Conservation (phyloP, 2,888 invertebrate species). For the Epiblema foenella region DNA sequence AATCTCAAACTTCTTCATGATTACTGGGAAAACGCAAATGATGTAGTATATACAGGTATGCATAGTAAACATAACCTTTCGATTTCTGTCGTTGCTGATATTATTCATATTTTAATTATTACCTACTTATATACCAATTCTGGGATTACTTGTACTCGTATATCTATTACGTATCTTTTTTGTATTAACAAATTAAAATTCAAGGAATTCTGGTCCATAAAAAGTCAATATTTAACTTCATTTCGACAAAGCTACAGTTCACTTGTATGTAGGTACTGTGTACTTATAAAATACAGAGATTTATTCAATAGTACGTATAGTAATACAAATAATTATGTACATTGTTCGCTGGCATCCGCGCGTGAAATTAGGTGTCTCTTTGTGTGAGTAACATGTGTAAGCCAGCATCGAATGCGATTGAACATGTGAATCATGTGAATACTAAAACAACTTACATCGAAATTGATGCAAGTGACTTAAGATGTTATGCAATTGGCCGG, state of each 20-base stretch:
- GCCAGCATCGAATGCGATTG: constrained; percentile 10
- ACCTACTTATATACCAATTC: too few relatives aligned
- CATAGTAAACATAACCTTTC: too few relatives aligned
- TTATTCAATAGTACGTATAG: constrained; percentile 33
- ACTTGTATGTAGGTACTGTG: too few relatives aligned
- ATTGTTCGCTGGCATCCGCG: constrained; percentile 38
- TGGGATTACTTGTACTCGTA: too few relatives aligned
- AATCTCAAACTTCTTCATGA: too few relatives aligned
- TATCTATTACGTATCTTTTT: too few relatives aligned
- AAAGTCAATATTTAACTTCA: constrained; percentile 3
- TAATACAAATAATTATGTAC: constrained; percentile 36
- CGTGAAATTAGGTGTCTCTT: constrained; percentile 41
- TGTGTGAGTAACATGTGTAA: constrained; percentile 39
- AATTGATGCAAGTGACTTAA: background rate
- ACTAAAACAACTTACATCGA: constrained; percentile 10
- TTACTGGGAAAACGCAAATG: too few relatives aligned
- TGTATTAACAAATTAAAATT: too few relatives aligned
- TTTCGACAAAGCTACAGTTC: too few relatives aligned
- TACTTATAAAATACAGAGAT: background rate
- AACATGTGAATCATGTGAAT: constrained; percentile 13
- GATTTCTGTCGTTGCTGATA: too few relatives aligned
- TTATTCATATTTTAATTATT: too few relatives aligned
- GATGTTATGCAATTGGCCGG: background rate
- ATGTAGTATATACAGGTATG: too few relatives aligned
- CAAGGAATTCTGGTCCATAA: background rate